These are phyloP conservation scores for Bombus consobrinus DNA, from an alignment of 1,140 invertebrate genomes.

Conservation along the genomic window DNA sequence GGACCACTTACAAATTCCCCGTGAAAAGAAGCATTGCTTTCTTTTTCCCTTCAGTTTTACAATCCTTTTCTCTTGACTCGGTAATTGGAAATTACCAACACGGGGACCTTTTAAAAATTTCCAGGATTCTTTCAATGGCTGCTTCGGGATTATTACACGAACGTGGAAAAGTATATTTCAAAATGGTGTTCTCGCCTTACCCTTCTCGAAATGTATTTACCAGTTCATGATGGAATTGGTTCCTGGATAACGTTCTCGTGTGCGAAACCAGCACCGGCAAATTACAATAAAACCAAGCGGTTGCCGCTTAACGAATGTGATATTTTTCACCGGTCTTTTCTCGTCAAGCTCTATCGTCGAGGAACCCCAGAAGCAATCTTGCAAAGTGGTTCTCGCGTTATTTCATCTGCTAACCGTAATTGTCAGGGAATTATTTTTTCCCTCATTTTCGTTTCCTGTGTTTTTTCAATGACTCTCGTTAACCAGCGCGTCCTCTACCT, in stretches of 20 bases:
- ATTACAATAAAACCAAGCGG: constrained; percentile 5
- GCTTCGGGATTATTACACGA: neutral
- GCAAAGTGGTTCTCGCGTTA: constrained; percentile 32
- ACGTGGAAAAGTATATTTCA: neutral
- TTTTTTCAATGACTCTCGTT: neutral
- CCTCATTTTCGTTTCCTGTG: neutral
- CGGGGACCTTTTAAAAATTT: neutral
- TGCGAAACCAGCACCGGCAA: neutral
- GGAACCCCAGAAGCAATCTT: constrained; percentile 31
- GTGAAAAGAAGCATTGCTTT: neutral
- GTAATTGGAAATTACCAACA: neutral
- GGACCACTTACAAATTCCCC: neutral
- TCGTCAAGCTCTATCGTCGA: neutral
- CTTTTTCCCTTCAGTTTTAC: neutral
- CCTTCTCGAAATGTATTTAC: neutral
- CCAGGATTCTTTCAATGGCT: neutral
- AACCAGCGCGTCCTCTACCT: too few relatives aligned
- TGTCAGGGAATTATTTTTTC: neutral
- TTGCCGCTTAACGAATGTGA: constrained; percentile 14
- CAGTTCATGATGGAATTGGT: neutral
- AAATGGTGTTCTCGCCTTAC: neutral
- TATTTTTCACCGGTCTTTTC: neutral
- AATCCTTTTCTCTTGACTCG: neutral
- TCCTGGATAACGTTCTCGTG: constrained; percentile 1
- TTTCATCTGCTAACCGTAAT: constrained; percentile 15